These are phyloP conservation scores for Entomyzon cyanotis DNA, from an alignment of 2,113 vertebrate species.

Conservation along the genomic window DNA sequence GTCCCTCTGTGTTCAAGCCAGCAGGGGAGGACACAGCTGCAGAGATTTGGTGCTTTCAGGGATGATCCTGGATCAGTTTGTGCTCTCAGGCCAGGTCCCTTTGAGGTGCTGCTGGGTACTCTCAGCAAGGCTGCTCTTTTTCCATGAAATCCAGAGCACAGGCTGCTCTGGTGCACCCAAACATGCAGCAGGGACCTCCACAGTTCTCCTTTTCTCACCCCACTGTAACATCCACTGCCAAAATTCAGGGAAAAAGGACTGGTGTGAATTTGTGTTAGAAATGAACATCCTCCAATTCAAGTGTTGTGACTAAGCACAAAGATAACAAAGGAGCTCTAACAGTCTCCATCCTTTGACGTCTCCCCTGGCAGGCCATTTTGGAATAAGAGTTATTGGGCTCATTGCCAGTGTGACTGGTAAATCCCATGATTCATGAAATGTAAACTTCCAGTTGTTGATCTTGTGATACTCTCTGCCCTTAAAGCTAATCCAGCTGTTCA, in stretches of 20 bases:
- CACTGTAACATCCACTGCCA: neutral
- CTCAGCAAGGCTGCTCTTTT: neutral
- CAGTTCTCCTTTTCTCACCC: neutral
- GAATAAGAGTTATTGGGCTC: slow-evolving; percentile 18
- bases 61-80: neutral
- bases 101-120: neutral
- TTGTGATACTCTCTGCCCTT: slow-evolving; percentile 45
- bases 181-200: neutral
- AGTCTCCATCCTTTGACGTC: neutral
- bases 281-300: neutral
- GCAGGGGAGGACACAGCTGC: neutral
- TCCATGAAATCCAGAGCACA: neutral
- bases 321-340: neutral
- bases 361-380: slow-evolving; percentile 27
- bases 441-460: slow-evolving; percentile 59
- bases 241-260: neutral
- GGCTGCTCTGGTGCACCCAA: neutral
- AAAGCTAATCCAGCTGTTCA: slow-evolving; percentile 39
- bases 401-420: slow-evolving; percentile 29
- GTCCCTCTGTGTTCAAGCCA: neutral
- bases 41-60: neutral
- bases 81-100: neutral
- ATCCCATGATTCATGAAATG: slow-evolving; percentile 40
- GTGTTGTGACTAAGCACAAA: neutral
- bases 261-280: neutral